Evolutionary conservation across 2,888 invertebrate species (phyloP), one percentile per base, ranked within the genome.

Genomic region (Heliconius charithonia): DNA sequence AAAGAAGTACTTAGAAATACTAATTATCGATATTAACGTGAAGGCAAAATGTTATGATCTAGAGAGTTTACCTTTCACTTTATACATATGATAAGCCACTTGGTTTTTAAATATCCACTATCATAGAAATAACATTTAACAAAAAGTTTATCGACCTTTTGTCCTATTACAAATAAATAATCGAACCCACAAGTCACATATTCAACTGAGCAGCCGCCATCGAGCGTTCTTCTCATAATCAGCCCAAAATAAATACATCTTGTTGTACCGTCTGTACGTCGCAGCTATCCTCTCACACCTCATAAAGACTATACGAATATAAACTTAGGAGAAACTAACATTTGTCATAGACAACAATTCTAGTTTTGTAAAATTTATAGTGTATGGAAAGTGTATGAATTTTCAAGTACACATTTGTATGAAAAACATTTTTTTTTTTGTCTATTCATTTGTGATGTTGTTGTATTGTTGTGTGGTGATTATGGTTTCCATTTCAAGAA

Each of bases 191-290:
- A 76, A 78, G 78, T 84, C 82, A 84, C 85, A 83, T 85, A 84
- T 84, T 80, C 79, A 76, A 78, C 77, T 78, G 82, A 79, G 81
- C 83, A 82, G 84, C 84, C 83, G 85, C 80, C 82, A 81, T 76
- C 78, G 77, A 75, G 83, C 87, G 85, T 85, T 86, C 87, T 84
- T 83, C 81, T 86, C 86, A 89, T 89, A 88, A 88, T 89, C 87
- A 89, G 85, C 89, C 87, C 81, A 83, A 90, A 91, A 92, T 90
- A 91, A 88, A 89, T 82, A 76, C 81, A 82, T 88, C 89, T 84
- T 84, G 87, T 86, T 85, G 83, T 84, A 78, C 78, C 83, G 80
- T 76, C 73, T 80, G 81, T 83, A 83, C 79, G 80, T 77, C 83
- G 51, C 78, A 82, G 83, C 79, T 83, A 82, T 85, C 85, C 84